phyloP scores from a whole-genome alignment of 2,888 invertebrate genomes.

The Tricholauxania praeusta region DNA sequence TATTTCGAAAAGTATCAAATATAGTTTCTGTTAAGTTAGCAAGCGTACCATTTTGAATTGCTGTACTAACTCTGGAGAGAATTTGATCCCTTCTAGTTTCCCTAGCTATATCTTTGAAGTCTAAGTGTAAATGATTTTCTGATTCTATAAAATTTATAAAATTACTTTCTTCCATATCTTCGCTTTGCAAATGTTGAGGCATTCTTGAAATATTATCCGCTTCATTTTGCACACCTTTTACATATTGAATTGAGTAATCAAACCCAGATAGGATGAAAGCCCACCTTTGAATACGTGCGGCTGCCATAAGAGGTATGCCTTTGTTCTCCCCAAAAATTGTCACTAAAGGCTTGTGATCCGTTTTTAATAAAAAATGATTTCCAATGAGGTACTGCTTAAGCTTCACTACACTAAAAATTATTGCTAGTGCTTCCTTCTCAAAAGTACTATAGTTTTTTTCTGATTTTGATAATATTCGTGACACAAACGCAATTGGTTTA shows the following conservation, averaged over 20 bases:
- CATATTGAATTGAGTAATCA: conserved; percentile 38
- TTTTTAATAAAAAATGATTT: conserved; percentile 36
- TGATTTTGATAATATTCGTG: conserved; percentile 36
- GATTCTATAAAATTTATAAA: conserved; percentile 32
- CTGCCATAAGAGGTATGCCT: conserved; percentile 43
- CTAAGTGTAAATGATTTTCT: conserved; percentile 18
- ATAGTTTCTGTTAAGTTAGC: conserved; percentile 23
- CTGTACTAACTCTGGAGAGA: background rate
- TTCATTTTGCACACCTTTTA: conserved; percentile 40
- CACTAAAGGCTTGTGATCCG: conserved; percentile 39
- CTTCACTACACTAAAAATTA: conserved; percentile 33
- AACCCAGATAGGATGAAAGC: conserved; percentile 45
- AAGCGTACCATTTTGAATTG: conserved; percentile 37
- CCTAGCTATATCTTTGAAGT: conserved; percentile 12
- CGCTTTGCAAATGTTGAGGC: conserved; percentile 4
- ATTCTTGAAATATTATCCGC: conserved; percentile 40
- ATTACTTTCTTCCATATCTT: background rate
- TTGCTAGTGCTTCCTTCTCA: conserved; percentile 41
- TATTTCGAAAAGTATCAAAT: conserved; percentile 30
- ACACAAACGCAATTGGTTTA: conserved; percentile 44
- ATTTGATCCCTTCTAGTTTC: too few species aligned
- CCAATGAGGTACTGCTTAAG: conserved; percentile 38
- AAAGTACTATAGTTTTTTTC: conserved; percentile 42
- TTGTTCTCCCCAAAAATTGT: conserved; percentile 40
- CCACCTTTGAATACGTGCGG: conserved; percentile 27